phyloP scores from a whole-genome alignment of 2,113 vertebrate genomes.

The Ceyx cyanopectus region DNA sequence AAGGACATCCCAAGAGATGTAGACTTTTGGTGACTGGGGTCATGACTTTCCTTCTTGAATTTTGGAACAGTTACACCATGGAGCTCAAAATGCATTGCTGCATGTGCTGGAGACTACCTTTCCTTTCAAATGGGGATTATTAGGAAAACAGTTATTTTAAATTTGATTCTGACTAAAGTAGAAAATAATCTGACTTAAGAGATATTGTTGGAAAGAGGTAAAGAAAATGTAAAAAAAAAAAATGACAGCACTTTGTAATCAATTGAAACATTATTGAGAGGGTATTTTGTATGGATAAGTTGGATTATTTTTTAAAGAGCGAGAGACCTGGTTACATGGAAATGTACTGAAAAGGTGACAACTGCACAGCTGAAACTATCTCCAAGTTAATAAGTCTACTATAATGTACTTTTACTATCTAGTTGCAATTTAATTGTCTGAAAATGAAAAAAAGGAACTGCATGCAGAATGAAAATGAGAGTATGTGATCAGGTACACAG shows the following conservation, averaged over 20 bases:
- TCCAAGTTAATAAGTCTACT: neutral
- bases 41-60: neutral
- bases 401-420: neutral
- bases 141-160: neutral
- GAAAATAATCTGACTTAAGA: neutral
- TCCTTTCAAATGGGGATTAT: neutral
- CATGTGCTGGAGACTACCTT: neutral
- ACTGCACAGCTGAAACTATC: neutral
- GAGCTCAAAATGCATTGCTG: neutral
- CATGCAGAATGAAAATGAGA: neutral
- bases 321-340: neutral
- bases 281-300: neutral
- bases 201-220: neutral
- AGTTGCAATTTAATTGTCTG: neutral
- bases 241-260: neutral
- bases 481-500: neutral
- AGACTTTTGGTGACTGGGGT: neutral
- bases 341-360: neutral
- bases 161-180: neutral
- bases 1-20: neutral
- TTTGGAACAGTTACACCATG: neutral
- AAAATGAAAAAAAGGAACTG: neutral
- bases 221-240: neutral
- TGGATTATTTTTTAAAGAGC: accelerated
- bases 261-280: neutral